These are phyloP conservation scores for Bradypus variegatus DNA, from an alignment of 2,797 vertebrate species.

Conservation along the genomic window DNA sequence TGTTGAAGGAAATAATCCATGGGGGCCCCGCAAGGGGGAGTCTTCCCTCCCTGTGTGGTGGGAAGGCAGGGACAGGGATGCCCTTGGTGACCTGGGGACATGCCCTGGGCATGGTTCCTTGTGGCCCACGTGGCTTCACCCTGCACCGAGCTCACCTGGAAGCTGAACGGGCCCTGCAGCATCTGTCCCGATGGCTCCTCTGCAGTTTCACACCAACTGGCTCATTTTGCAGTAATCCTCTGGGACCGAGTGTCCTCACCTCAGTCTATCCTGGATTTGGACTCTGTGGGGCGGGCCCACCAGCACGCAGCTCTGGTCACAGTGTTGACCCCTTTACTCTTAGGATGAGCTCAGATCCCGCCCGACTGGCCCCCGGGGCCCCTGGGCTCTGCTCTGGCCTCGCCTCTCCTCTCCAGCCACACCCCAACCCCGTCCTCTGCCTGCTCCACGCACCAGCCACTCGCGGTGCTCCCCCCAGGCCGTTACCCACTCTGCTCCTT, in stretches of 20 bases:
- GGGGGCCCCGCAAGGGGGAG: neutral
- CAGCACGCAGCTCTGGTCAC: neutral
- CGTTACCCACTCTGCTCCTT: neutral
- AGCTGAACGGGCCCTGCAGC: neutral
- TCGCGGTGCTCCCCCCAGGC: no score
- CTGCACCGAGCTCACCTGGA: neutral
- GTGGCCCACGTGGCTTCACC: neutral
- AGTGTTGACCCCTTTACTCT: neutral
- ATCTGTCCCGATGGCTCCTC: neutral
- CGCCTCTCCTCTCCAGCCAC: no score
- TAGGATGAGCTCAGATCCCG: rapidly evolving
- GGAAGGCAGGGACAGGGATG: neutral
- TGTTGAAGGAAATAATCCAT: neutral
- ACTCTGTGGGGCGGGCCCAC: neutral
- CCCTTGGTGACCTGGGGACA: neutral
- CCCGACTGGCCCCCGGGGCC: rapidly evolving
- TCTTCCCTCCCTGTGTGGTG: neutral
- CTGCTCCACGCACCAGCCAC: rapidly evolving
- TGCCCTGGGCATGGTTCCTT: neutral
- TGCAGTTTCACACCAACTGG: neutral
- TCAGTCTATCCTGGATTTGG: neutral
- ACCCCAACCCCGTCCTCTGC: rapidly evolving
- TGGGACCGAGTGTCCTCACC: rapidly evolving
- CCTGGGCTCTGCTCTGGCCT: neutral
- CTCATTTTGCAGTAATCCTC: rapidly evolving